phyloP scores from a whole-genome alignment of 2,797 vertebrate species.

The Leptoclinus maculatus region DNA sequence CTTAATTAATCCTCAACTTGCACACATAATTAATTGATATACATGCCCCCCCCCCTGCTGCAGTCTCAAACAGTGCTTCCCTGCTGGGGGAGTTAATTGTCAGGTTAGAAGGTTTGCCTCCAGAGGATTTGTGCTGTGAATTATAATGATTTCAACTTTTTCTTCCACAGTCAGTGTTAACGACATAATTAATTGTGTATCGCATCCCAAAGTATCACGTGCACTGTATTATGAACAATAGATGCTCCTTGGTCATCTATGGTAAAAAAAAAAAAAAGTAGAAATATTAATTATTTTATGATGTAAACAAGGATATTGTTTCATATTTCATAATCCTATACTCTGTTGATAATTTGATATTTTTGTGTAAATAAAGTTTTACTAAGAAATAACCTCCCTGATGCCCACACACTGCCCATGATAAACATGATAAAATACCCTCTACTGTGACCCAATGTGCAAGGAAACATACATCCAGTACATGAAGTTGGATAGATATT shows the following conservation, averaged over 20 bases:
- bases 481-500: background rate
- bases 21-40: constrained; percentile 77
- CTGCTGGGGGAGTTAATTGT: constrained; percentile 80
- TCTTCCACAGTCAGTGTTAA: constrained; percentile 21
- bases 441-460: background rate
- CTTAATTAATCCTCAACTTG: constrained; percentile 74
- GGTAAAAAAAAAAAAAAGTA: background rate
- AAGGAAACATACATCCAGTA: background rate
- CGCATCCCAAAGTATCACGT: background rate
- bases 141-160: constrained; percentile 69
- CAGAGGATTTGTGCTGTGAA: constrained; percentile 70
- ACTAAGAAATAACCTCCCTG: background rate
- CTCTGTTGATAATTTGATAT: background rate
- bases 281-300: background rate
- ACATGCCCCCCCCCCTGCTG: constrained; percentile 44
- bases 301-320: background rate
- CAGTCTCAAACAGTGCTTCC: constrained; percentile 58
- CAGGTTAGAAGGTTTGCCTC: constrained; percentile 69
- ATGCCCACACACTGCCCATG: background rate
- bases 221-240: background rate
- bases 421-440: background rate
- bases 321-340: background rate
- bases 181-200: constrained; percentile 39
- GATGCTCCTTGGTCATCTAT: background rate
- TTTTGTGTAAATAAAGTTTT: background rate